phyloP scores from a whole-genome alignment of 2,113 vertebrate species.

The Falco punctatus region DNA sequence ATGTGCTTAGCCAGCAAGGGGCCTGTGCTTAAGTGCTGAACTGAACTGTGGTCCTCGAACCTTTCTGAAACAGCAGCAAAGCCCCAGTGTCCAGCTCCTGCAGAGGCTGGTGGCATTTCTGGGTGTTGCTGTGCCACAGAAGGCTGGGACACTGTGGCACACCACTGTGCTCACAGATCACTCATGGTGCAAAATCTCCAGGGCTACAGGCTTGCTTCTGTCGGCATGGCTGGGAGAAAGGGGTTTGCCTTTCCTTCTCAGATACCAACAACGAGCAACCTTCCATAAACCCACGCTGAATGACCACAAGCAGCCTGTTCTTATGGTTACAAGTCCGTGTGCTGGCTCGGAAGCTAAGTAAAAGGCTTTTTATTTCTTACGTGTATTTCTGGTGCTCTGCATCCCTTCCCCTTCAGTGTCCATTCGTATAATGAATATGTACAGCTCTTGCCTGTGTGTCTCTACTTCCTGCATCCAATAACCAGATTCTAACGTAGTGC shows the following conservation, averaged over 20 bases:
- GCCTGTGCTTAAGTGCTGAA: not conserved
- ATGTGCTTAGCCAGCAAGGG: not conserved
- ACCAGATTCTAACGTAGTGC: fast-evolving
- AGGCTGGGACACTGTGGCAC: not conserved
- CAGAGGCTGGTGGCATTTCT: not conserved
- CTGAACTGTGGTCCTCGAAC: not conserved
- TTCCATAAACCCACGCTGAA: not conserved
- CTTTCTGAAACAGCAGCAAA: not conserved
- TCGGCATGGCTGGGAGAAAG: not conserved
- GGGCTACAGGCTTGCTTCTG: not conserved
- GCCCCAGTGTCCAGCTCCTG: not conserved
- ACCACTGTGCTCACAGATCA: fast-evolving
- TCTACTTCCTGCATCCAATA: not conserved
- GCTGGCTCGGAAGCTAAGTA: not conserved
- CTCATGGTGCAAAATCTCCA: fast-evolving
- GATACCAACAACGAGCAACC: fast-evolving
- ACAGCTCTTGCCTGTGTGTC: not conserved
- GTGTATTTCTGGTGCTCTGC: not conserved
- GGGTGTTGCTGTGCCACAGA: not conserved
- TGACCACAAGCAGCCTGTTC: not conserved
- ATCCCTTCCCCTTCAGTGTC: not conserved
- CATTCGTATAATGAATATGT: fast-evolving
- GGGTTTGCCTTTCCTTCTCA: not conserved
- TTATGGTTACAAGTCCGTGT: fast-evolving
- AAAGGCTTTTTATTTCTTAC: not conserved